A percentile compares a stretch with the other conserved stretches of the same genome.
Evolutionary conservation across 2,113 vertebrate genomes (phyloP).

Genomic region (Platichthys flesus): DNA sequence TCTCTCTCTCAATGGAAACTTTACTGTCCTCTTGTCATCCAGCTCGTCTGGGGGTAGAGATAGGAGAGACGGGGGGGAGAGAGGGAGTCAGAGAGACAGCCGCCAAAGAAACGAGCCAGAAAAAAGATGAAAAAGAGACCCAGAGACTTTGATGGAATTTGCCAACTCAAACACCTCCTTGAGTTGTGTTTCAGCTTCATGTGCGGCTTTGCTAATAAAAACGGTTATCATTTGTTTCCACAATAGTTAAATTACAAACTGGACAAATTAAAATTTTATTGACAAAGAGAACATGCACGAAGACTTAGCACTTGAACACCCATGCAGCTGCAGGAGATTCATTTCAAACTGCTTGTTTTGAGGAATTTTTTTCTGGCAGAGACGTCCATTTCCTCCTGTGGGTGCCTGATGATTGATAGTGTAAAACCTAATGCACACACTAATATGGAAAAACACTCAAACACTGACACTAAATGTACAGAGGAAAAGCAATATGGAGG

Average conservation of each 20-base stretch:
- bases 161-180: conserved; percentile 1
- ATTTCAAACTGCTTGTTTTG: not conserved
- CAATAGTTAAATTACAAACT: not conserved
- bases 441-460: conserved; percentile 3
- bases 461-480: not conserved
- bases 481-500: not conserved
- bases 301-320: not conserved
- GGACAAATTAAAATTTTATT: not conserved
- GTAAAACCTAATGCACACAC: not conserved
- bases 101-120: conserved; percentile 5
- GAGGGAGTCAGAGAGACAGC: conserved; percentile 1
- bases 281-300: not conserved
- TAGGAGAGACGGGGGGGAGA: conserved; percentile 20
- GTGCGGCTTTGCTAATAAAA: not conserved
- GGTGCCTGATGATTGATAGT: conserved; percentile 6
- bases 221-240: not conserved
- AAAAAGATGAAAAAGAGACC: conserved; percentile 20
- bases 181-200: not conserved
- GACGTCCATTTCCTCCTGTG: conserved; percentile 5
- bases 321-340: too few relatives aligned
- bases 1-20: conserved; percentile 76
- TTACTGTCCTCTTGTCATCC: conserved; percentile 59
- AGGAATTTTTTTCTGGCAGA: conserved; percentile 13
- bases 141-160: conserved; percentile 8
- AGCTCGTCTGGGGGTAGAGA: conserved; percentile 55